A percentile compares a stretch with the other conserved stretches of the same genome.
phyloP scores from a whole-genome alignment of 2,888 invertebrate genomes.

The Hydrotaea cyrtoneurina region DNA sequence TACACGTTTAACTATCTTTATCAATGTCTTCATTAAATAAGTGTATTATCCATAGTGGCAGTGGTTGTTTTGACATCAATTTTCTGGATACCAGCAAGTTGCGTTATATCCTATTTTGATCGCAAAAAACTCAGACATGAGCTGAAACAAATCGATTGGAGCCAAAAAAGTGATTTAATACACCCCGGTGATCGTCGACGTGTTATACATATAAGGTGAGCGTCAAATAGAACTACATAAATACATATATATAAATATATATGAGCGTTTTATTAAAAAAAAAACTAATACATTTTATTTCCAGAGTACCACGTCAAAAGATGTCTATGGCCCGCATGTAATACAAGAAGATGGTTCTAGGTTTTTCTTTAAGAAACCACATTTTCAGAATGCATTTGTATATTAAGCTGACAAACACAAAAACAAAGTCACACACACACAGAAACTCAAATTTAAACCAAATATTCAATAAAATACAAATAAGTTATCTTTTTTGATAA shows the following conservation, averaged over 20 bases:
- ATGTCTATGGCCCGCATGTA: conserved; percentile 78
- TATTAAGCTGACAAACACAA: neutral
- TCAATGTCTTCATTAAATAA: neutral
- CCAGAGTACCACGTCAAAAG: conserved; percentile 80
- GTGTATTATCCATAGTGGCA: conserved; percentile 79
- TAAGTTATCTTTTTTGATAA: too few relatives aligned
- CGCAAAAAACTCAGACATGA: conserved; percentile 87
- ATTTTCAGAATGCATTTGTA: conserved; percentile 29
- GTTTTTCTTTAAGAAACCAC: neutral
- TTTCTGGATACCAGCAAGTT: conserved; percentile 97
- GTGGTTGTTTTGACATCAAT: conserved; percentile 94
- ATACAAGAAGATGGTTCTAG: conserved; percentile 18
- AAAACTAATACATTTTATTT: too few relatives aligned
- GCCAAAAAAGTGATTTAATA: conserved; percentile 85
- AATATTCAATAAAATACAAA: neutral
- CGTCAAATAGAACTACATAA: neutral
- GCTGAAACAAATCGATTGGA: conserved; percentile 88
- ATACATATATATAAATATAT: neutral
- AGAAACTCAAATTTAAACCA: neutral
- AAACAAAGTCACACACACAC: neutral
- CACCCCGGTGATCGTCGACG: conserved; percentile 88
- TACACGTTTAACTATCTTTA: too few relatives aligned
- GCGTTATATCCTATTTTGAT: conserved; percentile 92
- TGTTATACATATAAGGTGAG: conserved; percentile 85
- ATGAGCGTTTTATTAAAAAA: too few relatives aligned